phyloP scores from a whole-genome alignment of 2,888 invertebrate genomes.

The Idaea aversata region DNA sequence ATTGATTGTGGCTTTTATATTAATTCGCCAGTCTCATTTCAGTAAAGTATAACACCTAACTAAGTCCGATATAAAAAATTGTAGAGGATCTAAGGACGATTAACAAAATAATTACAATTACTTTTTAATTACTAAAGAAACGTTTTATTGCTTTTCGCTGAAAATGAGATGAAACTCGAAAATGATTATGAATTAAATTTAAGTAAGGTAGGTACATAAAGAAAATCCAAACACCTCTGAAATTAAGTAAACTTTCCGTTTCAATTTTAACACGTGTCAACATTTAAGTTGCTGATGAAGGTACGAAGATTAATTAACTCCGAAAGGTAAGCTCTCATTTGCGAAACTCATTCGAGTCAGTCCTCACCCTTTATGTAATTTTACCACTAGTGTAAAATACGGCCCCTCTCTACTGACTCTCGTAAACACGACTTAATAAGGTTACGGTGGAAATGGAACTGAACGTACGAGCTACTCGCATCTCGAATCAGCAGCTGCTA shows the following conservation, averaged over 20 bases:
- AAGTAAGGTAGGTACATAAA: not conserved
- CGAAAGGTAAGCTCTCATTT: not conserved
- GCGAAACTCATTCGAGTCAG: not conserved
- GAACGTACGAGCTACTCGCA: conserved; percentile 14
- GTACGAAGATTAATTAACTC: conserved; percentile 6
- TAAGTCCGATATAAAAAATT: no score
- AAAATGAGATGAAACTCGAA: no score
- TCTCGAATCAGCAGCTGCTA: conserved; percentile 15
- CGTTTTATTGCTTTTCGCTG: no score
- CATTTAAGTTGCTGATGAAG: conserved; percentile 3
- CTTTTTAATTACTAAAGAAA: no score
- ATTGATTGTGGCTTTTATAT: not conserved
- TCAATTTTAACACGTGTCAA: not conserved
- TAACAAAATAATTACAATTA: no score
- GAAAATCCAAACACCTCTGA: not conserved
- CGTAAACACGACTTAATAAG: conserved; percentile 17
- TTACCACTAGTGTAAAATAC: conserved; percentile 10
- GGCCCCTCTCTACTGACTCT: conserved; percentile 8
- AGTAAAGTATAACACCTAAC: no score
- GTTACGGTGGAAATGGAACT: conserved; percentile 11
- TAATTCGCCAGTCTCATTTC: no score
- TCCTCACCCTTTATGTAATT: conserved; percentile 2
- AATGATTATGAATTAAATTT: not conserved
- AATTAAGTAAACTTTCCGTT: not conserved
- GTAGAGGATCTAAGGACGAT: no score